Percentiles rank a stretch among this genome's conserved stretches.
Evolutionary conservation across 1,140 invertebrate species (phyloP).

Genomic region (Pararge aegeria): DNA sequence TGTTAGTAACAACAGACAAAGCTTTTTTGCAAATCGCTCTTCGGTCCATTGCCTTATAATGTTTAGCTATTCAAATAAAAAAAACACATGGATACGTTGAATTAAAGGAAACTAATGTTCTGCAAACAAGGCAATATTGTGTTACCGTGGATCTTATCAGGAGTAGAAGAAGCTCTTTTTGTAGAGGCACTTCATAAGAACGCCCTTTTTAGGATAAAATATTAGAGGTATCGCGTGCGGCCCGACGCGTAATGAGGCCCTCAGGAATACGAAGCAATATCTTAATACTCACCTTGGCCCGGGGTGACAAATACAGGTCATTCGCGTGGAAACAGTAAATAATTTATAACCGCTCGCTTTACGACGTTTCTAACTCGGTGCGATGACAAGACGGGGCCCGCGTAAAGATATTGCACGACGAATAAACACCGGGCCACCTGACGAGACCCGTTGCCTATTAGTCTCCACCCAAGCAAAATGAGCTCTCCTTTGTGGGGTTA

Average conservation of each 20-base stretch:
- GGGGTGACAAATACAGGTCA: conserved; percentile 69
- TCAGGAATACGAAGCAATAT: conserved; percentile 75
- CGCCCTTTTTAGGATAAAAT: conserved; percentile 65
- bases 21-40: conserved; percentile 61
- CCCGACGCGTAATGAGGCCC: conserved; percentile 69
- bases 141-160: background rate
- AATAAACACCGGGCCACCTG: conserved; percentile 31
- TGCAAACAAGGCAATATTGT: background rate
- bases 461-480: conserved; percentile 1
- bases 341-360: conserved; percentile 72
- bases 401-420: conserved; percentile 45
- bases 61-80: too few relatives aligned
- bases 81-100: too few relatives aligned
- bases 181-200: conserved; percentile 35
- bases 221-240: conserved; percentile 62
- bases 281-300: conserved; percentile 71
- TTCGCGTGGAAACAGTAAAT: conserved; percentile 71
- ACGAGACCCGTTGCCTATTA: conserved; percentile 14
- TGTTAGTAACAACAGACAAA: conserved; percentile 71
- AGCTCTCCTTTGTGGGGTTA: conserved; percentile 2
- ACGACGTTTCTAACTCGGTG: conserved; percentile 48
- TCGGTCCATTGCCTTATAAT: conserved; percentile 52
- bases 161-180: conserved; percentile 21
- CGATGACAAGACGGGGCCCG: conserved; percentile 52
- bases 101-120: too few relatives aligned